Evolutionary conservation across 2,797 vertebrate species (phyloP), one percentile per base, ranked within the genome.

Genomic region (Ctenosaura bakeri): DNA sequence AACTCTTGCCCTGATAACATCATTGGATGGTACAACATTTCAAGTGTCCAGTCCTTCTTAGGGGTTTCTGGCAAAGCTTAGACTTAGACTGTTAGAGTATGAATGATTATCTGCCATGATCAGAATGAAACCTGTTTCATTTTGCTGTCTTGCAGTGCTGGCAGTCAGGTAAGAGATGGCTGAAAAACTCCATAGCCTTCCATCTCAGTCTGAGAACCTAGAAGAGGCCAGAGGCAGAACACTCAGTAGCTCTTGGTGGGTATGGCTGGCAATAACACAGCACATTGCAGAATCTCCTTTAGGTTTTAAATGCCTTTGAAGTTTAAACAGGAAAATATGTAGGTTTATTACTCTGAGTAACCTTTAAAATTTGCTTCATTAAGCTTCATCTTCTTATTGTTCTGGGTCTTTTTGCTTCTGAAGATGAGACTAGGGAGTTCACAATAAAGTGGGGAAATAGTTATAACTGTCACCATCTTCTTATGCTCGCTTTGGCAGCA

Each of bases 281-380:
- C 88, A 76, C 92, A 95, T 93, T 94, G 92, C 91, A 86, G 50
- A 35, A 59, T 89, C 91, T 92, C 89, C 94, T 94, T 95, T 92
- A 93, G 94, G 94, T 93, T 95, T 95, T 95, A 95, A 95, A 96
- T 95, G 94, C 93, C 94, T 95, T 91, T 85, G 84, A 95, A 96
- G 94, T 94, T 96, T 94, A 93, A 96, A 94, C 93, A 96, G 94
- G 93, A 83, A 94, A 95, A 95, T 92, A 77, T 88, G 64, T 50
- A 91, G 92, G 94, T 96, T 96, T 96, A 95, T 95, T 96, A 96
- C 93, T 91, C 64, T 32, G 92, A 87, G 84, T 95, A 95, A 96
- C 96, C 95, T 96, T 96, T 95, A 96, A 95, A 95, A 95, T 94
- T 91, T 96, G 96, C 94, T 95, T 96, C 95, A 94, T 96, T 95